Evolutionary conservation across 2,888 invertebrate genomes (phyloP), one percentile per base, ranked within the genome.

Genomic region (Coenonympha glycerion): DNA sequence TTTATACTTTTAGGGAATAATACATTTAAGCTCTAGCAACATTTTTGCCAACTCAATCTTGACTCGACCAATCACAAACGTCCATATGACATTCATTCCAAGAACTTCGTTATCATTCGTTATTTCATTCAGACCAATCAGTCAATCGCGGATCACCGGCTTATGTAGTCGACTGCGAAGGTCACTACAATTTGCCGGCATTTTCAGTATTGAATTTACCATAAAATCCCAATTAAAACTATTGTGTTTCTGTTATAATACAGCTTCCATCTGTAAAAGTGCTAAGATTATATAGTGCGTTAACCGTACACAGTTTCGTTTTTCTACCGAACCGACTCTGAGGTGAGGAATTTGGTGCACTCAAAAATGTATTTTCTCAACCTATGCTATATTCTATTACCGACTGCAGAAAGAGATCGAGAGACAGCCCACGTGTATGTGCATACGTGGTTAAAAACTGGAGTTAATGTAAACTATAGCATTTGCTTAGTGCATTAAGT

Each of bases 171-270:
- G 83, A 73, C 73, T 76, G 62, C 64, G 71, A 66, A 66, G 61
- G 76, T 79, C 76, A 81, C 80, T 86, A 76, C 78, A 60, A 56
- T 51, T 61, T 66, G 64, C 82, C 85, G 86, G 82, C 76, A 60
- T 73, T 71, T 76, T 66, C 62, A 72, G 78, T 79, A 76, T 70
- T 57, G 51, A 15, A 55, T 39, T 33, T 50, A 57, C 58, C 58
- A 58, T 57, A 64, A n/a, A 62, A 56, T 62, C 58, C 22, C 48
- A 36, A 40, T 39, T 62, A 60, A 59, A 66, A 59, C 52, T 70
- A 55, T 61, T 69, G 67, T 69, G 66, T 68, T 57, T 62, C 63
- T 62, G 64, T 66, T 61, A 63, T 69, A 60, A 49, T 47, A 58
- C 39, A 47, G 15, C 48, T 47, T 47, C 55, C 46, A 33, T 71